phyloP scores from a whole-genome alignment of 1,140 invertebrate species.

The Drosophila orena region DNA sequence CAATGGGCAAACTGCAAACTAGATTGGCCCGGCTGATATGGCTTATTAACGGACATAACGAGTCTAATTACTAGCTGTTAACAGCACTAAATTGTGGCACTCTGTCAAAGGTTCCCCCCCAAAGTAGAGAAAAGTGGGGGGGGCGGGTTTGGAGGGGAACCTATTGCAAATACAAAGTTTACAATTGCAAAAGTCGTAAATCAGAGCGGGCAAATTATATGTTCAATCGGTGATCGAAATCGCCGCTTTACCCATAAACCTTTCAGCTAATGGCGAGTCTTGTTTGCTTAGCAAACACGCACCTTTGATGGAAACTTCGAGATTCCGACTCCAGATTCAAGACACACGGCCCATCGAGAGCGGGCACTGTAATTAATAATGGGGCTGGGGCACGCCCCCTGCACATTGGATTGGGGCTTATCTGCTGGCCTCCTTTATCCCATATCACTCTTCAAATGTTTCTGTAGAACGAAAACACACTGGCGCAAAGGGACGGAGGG shows the following conservation, averaged over 20 bases:
- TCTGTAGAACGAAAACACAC: constrained; percentile 54
- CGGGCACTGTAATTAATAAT: constrained; percentile 40
- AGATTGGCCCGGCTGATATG: constrained; percentile 51
- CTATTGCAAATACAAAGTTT: constrained; percentile 19
- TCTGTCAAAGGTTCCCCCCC: constrained; percentile 55
- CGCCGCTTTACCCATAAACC: constrained; percentile 46
- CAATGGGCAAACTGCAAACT: constrained; percentile 45
- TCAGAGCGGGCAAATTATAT: constrained; percentile 49
- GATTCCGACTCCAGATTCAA: constrained; percentile 22
- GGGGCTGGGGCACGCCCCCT: constrained; percentile 12
- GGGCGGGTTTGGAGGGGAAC: not conserved
- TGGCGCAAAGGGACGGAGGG: constrained; percentile 17
- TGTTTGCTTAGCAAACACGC: constrained; percentile 73
- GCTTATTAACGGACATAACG: constrained; percentile 72
- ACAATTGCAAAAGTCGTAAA: constrained; percentile 48
- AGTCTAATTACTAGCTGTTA: constrained; percentile 79
- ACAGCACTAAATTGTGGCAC: constrained; percentile 71
- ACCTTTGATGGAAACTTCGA: constrained; percentile 60
- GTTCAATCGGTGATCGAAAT: constrained; percentile 43
- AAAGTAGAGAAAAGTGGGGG: not conserved
- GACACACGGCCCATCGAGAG: constrained; percentile 11
- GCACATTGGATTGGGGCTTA: constrained; percentile 49
- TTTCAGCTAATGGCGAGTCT: constrained; percentile 27
- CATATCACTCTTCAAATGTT: constrained; percentile 66
- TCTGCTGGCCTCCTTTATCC: constrained; percentile 45